These are phyloP conservation scores for Lanius collurio DNA, from an alignment of 2,113 vertebrate species.

Conservation along the genomic window DNA sequence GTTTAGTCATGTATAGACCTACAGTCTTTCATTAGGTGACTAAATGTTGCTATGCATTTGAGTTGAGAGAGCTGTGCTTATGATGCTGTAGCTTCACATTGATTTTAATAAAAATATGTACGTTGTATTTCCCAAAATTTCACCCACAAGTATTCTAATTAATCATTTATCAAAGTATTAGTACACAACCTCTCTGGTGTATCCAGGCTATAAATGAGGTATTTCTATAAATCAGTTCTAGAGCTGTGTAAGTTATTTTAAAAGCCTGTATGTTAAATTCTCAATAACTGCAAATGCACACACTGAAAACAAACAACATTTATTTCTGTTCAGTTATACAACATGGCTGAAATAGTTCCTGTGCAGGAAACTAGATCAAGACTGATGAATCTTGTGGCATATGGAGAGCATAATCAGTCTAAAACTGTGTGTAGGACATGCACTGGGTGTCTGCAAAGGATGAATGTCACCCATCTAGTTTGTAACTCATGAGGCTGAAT, in stretches of 20 bases:
- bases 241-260: not conserved
- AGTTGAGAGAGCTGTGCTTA: not conserved
- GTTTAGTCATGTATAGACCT: not conserved
- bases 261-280: not conserved
- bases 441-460: not conserved
- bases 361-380: not conserved
- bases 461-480: not conserved
- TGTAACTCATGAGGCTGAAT: not conserved
- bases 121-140: not conserved
- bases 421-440: not conserved
- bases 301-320: not conserved
- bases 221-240: not conserved
- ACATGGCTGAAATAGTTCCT: not conserved
- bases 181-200: not conserved
- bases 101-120: not conserved
- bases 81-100: not conserved
- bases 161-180: not conserved
- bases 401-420: not conserved
- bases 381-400: not conserved
- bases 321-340: not conserved
- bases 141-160: not conserved
- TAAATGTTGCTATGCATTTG: not conserved
- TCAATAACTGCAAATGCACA: not conserved
- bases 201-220: not conserved
- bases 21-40: not conserved